Base-by-base conservation (phyloP, 2,888 invertebrate genomes). In the Meloe dianella region DNA sequence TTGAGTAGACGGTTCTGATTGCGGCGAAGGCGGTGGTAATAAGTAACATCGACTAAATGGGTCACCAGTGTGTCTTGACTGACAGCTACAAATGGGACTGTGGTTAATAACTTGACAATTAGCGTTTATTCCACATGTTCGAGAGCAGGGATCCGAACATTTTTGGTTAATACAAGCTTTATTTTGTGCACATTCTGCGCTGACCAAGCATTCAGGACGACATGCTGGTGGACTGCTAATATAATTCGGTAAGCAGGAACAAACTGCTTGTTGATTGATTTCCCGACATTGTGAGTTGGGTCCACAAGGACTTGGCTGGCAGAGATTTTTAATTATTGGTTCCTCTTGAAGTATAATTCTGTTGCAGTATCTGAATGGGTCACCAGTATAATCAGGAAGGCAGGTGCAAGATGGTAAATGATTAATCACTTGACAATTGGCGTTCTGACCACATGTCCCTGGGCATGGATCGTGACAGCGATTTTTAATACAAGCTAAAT, bases 401-500 rank as follows among this genome's bases (percentile, higher is more conserved):
- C 92, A 92, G 61, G 85, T 86, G 78, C 92, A 92, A 61, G 85
- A 86, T 1, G 92, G 91, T 60, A 87, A 83, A 80, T 92, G 92
- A 74, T 90, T 90, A 12, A 90, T 84, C n/a, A 91, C 89, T 89
- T 89, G 89, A 77, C 93, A 93, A 60, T 88, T 85, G 41, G 92
- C 91, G 76, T 91, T 90, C 68, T 88, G 86, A 7, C 92, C 92
- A 79, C 93, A 93, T 54, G 89, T 89, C 72, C 92, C 92, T 1
- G 90, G 90, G 75, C 93, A 93, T 32, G 93, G 93, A 83, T 93
- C 91, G 77, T 87, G 85, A 87, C 93, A 93, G 83, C 91, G 91
- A 73, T 89, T 89, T 69, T 88, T 88, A 51, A 90, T 86, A 72
- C 92, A 92, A 3, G 92, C 91, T 78, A 85, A 87, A 77, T 90